Evolutionary conservation across 1,140 invertebrate species (phyloP).

Genomic region (Bactericera cockerelli): DNA sequence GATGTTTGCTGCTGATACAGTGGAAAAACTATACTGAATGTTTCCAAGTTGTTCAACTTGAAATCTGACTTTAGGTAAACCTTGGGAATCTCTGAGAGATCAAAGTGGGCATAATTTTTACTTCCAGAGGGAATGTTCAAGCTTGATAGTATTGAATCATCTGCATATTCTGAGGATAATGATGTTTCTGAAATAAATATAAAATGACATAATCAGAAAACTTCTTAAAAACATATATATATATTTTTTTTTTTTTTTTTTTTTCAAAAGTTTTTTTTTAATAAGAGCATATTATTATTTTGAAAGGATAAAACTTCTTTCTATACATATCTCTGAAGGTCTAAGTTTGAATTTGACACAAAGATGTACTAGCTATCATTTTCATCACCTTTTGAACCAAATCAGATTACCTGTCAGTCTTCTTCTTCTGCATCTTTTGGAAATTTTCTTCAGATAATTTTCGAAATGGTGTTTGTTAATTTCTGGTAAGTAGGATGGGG

Average conservation of each 20-base stretch:
- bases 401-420: conserved; percentile 15
- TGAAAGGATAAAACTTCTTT: too few species aligned
- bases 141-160: neutral
- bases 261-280: too few species aligned
- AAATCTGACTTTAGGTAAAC: conserved; percentile 76
- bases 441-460: conserved; percentile 64
- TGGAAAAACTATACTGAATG: conserved; percentile 65
- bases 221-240: too few species aligned
- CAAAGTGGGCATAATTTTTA: conserved; percentile 28
- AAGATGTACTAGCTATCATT: too few species aligned
- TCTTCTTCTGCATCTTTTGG: conserved; percentile 25
- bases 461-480: conserved; percentile 74
- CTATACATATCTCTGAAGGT: too few species aligned
- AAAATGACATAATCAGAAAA: too few species aligned
- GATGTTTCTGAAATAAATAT: too few species aligned
- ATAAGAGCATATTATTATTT: too few species aligned
- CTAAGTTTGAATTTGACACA: too few species aligned
- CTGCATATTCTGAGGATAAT: conserved; percentile 28
- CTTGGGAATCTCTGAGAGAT: conserved; percentile 56
- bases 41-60: conserved; percentile 60
- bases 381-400: too few species aligned
- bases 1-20: conserved; percentile 12
- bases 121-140: neutral
- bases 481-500: conserved; percentile 66
- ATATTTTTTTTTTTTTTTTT: too few species aligned